These are phyloP conservation scores for Pterophyllum scalare DNA, from an alignment of 2,113 vertebrate species.

Conservation along the genomic window DNA sequence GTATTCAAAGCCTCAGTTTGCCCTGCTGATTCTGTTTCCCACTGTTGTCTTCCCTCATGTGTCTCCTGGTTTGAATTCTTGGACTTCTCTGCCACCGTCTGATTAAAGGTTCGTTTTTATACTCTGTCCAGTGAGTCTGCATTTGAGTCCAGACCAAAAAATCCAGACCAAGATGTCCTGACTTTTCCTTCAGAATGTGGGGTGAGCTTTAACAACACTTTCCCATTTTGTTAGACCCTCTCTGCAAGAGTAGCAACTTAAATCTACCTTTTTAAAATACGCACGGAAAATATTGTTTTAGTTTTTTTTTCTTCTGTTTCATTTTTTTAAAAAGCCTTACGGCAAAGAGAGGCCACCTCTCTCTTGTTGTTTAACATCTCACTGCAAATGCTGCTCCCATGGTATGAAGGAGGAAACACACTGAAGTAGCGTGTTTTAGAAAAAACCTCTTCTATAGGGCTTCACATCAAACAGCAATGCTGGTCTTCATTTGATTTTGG, in stretches of 20 bases:
- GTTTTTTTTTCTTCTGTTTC: background rate
- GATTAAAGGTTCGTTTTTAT: background rate
- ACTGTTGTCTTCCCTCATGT: background rate
- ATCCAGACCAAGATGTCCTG: too few species aligned
- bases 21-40: too few species aligned
- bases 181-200: too few species aligned
- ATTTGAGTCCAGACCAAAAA: background rate
- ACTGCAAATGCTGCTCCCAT: background rate
- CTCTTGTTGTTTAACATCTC: background rate
- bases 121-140: background rate
- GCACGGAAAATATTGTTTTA: too few species aligned
- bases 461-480: slow-evolving; percentile 4
- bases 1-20: background rate
- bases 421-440: background rate
- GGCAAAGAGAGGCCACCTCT: background rate
- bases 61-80: background rate
- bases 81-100: too few species aligned
- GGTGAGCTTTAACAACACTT: too few species aligned
- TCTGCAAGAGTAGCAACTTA: too few species aligned
- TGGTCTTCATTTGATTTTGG: background rate
- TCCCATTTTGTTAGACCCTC: too few species aligned
- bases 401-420: background rate
- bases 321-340: background rate
- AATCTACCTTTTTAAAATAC: too few species aligned
- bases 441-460: background rate